Percentiles rank a stretch among this genome's conserved stretches.
phyloP scores from a whole-genome alignment of 2,113 vertebrate genomes.

The Sardina pilchardus region DNA sequence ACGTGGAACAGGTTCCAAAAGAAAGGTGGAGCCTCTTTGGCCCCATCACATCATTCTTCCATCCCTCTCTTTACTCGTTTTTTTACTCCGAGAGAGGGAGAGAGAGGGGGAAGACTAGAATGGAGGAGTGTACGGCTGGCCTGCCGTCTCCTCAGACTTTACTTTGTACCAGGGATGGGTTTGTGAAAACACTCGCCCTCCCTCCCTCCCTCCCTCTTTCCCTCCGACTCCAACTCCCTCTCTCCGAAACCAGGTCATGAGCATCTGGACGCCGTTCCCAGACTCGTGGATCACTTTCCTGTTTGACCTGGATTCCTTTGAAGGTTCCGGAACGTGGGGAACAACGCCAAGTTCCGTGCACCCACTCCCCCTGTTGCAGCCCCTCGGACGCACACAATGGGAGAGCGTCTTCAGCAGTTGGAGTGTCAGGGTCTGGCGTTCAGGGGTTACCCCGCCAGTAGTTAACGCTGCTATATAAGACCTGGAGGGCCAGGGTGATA shows the following conservation, averaged over 20 bases:
- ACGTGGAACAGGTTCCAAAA: background rate
- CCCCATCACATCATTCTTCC: background rate
- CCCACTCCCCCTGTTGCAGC: slow-evolving; percentile 38
- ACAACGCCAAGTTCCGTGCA: slow-evolving; percentile 48
- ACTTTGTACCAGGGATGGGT: slow-evolving; percentile 60
- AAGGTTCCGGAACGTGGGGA: slow-evolving; percentile 53
- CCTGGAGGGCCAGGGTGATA: background rate
- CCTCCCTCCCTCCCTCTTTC: background rate
- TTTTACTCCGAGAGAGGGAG: slow-evolving; percentile 7
- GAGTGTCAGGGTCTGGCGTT: slow-evolving; percentile 28
- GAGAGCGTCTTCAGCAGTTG: background rate
- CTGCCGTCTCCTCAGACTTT: slow-evolving; percentile 51
- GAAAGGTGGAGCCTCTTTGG: background rate
- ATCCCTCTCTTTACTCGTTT: background rate
- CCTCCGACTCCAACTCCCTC: slow-evolving; percentile 35
- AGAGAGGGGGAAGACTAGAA: slow-evolving; percentile 27
- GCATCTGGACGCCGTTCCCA: slow-evolving; percentile 71
- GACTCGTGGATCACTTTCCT: slow-evolving; percentile 55
- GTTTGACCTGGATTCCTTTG: slow-evolving; percentile 66
- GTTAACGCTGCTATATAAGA: slow-evolving; percentile 14
- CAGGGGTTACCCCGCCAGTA: background rate
- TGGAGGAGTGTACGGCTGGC: slow-evolving; percentile 23
- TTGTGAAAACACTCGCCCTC: slow-evolving; percentile 58
- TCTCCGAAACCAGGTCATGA: slow-evolving; percentile 59
- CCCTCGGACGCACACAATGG: slow-evolving; percentile 25